Evolutionary conservation across 2,113 vertebrate species (phyloP).

Genomic region (Cisticola juncidis): DNA sequence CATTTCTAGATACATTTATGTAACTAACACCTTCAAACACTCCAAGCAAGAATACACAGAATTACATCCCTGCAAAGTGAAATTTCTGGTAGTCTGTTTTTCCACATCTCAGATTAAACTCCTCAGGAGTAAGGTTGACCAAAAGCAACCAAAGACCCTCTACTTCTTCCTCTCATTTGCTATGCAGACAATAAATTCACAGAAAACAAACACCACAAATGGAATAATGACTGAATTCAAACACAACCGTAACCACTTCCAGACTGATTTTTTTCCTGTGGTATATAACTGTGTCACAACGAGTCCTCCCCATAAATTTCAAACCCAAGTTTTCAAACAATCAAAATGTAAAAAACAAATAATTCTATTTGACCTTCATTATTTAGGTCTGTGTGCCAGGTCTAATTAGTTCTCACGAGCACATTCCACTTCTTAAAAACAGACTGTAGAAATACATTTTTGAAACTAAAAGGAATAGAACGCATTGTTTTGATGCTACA

Average conservation of each 20-base stretch:
- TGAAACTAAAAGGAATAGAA: slow-evolving; percentile 25
- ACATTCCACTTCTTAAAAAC: slow-evolving; percentile 17
- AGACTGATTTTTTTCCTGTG: background rate
- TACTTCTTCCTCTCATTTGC: background rate
- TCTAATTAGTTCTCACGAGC: slow-evolving; percentile 41
- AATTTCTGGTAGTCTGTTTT: background rate
- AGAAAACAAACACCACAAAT: background rate
- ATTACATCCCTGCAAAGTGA: background rate
- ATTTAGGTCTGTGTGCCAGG: slow-evolving; percentile 41
- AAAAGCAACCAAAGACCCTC: background rate
- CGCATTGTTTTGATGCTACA: slow-evolving; percentile 56
- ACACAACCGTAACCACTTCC: background rate
- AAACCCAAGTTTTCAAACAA: background rate
- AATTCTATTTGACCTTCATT: slow-evolving; percentile 56
- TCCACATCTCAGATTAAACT: background rate
- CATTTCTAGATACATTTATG: background rate
- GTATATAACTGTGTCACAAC: background rate
- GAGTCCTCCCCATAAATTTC: background rate
- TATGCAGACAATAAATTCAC: background rate
- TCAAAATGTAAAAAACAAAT: background rate
- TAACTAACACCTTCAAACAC: background rate
- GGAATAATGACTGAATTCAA: background rate
- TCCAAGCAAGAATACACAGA: background rate
- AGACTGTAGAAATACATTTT: slow-evolving; percentile 49
- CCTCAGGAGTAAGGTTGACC: background rate